phyloP scores from a whole-genome alignment of 2,888 invertebrate species.

The Aromia moschata region DNA sequence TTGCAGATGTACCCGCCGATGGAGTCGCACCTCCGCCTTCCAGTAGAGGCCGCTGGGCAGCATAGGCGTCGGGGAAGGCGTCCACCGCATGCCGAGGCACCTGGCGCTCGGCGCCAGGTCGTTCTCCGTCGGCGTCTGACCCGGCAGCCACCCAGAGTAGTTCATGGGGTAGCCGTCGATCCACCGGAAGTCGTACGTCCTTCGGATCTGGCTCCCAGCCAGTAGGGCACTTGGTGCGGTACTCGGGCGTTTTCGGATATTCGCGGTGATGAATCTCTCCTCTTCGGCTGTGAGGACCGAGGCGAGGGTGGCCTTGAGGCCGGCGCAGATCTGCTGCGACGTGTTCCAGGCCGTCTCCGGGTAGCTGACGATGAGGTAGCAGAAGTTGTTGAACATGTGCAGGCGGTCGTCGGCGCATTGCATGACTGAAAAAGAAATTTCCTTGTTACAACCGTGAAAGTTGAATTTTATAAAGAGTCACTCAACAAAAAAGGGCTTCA shows the following conservation, averaged over 20 bases:
- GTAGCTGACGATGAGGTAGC: constrained; percentile 80
- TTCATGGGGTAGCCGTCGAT: constrained; percentile 66
- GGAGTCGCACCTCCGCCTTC: constrained; percentile 71
- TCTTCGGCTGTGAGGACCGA: constrained; percentile 76
- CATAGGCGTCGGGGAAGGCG: constrained; percentile 70
- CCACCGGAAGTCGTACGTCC: constrained; percentile 68
- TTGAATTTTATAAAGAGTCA: too few species aligned
- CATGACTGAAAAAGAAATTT: constrained; percentile 66
- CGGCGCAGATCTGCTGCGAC: constrained; percentile 75
- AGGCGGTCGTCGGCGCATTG: constrained; percentile 78
- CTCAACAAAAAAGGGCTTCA: too few species aligned
- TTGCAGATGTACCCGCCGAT: constrained; percentile 72
- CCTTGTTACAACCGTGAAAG: too few species aligned
- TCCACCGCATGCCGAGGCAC: constrained; percentile 73
- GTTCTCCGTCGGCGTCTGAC: constrained; percentile 61
- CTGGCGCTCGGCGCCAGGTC: constrained; percentile 48
- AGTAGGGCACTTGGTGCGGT: constrained; percentile 78
- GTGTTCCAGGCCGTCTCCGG: constrained; percentile 80
- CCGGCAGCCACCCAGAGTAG: constrained; percentile 74
- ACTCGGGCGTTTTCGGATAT: constrained; percentile 74
- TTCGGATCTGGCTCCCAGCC: constrained; percentile 71
- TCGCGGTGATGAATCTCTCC: constrained; percentile 74
- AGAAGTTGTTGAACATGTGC: constrained; percentile 74
- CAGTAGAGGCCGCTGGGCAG: constrained; percentile 78
- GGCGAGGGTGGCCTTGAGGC: constrained; percentile 76